Evolutionary conservation across 23 tunicate species (phyloP).

Genomic region (Halocynthia roretzi): DNA sequence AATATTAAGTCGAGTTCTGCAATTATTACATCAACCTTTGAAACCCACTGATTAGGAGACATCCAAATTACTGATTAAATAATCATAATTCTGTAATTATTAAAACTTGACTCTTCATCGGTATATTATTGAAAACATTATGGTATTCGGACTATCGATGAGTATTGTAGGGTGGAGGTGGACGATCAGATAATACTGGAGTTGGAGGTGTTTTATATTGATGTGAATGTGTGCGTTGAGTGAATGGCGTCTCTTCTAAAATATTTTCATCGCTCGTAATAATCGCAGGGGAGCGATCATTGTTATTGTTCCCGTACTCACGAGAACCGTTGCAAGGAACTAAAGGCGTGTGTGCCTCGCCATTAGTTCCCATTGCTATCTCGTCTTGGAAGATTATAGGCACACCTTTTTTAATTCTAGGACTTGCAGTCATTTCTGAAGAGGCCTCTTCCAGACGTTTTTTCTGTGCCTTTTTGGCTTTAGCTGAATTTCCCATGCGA

Average conservation of each 20-base stretch:
- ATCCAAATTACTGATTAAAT: too few species aligned
- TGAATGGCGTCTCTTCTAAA: constrained; percentile 30
- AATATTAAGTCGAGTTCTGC: too few species aligned
- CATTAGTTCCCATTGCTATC: constrained; percentile 18
- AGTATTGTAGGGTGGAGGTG: constrained; percentile 16
- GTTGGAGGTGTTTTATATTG: constrained; percentile 18
- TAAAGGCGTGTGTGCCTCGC: constrained; percentile 16
- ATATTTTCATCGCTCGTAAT: background rate
- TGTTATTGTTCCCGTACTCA: constrained; percentile 16
- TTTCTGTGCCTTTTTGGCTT: constrained; percentile 14
- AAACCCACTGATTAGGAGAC: too few species aligned
- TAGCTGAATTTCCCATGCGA: constrained; percentile 9
- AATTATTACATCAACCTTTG: too few species aligned
- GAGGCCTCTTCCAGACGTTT: constrained; percentile 10
- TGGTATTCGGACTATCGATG: too few species aligned
- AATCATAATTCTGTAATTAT: too few species aligned
- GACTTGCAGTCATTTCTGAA: constrained; percentile 1
- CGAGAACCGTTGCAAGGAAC: constrained; percentile 5
- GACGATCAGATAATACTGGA: constrained; percentile 14
- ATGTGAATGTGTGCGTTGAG: background rate
- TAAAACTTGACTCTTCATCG: too few species aligned
- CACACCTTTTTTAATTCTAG: constrained; percentile 39
- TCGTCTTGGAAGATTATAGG: constrained; percentile 68
- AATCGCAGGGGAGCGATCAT: background rate
- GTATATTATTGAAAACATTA: too few species aligned